phyloP scores from a whole-genome alignment of 2,888 invertebrate genomes.

The Tricholauxania praeusta region DNA sequence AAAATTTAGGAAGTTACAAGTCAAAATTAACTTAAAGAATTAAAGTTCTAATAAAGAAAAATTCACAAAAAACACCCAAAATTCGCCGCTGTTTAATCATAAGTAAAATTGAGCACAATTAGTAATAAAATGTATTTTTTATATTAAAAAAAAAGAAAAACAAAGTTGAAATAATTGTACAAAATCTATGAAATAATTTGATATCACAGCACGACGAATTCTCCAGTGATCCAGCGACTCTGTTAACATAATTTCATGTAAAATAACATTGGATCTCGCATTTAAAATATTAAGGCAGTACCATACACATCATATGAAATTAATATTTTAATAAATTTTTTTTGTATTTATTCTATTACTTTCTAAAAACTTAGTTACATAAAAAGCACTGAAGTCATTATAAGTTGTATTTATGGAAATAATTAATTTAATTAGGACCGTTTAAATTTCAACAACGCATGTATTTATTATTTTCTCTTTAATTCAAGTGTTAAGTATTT shows the following conservation, averaged over 20 bases:
- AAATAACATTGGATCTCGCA: slow-evolving; percentile 10
- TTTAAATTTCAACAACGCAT: neutral
- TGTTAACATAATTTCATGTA: slow-evolving; percentile 8
- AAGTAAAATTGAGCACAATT: neutral
- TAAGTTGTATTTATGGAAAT: slow-evolving; percentile 1
- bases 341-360: too few species aligned
- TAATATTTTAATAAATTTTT: slow-evolving; percentile 9
- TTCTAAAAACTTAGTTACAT: neutral
- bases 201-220: neutral
- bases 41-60: too few species aligned
- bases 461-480: neutral
- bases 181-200: neutral
- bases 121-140: slow-evolving; percentile 6
- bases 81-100: too few species aligned
- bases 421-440: neutral
- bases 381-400: slow-evolving; percentile 21
- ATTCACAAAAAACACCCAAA: too few species aligned
- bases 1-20: too few species aligned
- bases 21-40: too few species aligned
- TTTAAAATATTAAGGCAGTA: neutral
- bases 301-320: too few species aligned
- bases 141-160: slow-evolving; percentile 1
- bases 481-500: slow-evolving; percentile 19
- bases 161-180: neutral
- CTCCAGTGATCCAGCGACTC: neutral